Base-by-base conservation (phyloP, 2,888 invertebrate species). In the Hydropsyche betteni region DNA sequence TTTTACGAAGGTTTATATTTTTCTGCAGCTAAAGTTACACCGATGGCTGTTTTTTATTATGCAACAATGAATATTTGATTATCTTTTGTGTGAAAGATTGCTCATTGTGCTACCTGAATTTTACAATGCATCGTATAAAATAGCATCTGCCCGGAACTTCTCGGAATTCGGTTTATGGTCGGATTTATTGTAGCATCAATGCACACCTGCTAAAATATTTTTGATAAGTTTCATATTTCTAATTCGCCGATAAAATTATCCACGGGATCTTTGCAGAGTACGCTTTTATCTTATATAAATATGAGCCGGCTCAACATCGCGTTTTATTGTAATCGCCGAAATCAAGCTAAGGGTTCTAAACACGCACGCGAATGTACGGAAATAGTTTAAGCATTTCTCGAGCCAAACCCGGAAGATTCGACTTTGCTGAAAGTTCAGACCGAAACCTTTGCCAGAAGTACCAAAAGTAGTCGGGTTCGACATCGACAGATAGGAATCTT, bases 331-430 rank as follows among this genome's bases (percentile, higher is more conserved):
- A 24, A 58, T 58, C 58, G 16, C 58, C 16, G 58, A 58, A 53
- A 58, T 14, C 24, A 16, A 7, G 58, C 16, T 14, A 58, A 58
- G 44, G 44, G 58, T 58, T 58, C 58, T 8, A 24, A 14, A 58
- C 24, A 24, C 14, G 53, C 14, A 53, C 24, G 58, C 58, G 58
- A 24, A 24, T 58, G 58, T 58, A 24, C 58, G 58, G 44, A 44
- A 58, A 58, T 58, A 58, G 58, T 58, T 58, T 58, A 4, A 24
- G 14, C 58, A 58, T 58, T 58, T 58, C 58, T 58, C 44, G 44
- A 24, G 24, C 24, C 24, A 24, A 24, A 53, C 53, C n/a, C 53
- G 53, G 53, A 58, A 58, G 24, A 58, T 24, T 58, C 24, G 58
- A 44, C 44, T 44, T 44, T 4, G 8, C 58, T n/a, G 58, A 24